A percentile compares a stretch with the other conserved stretches of the same genome.
Evolutionary conservation across 2,113 vertebrate genomes (phyloP).

Genomic region (Leptodactylus fuscus): DNA sequence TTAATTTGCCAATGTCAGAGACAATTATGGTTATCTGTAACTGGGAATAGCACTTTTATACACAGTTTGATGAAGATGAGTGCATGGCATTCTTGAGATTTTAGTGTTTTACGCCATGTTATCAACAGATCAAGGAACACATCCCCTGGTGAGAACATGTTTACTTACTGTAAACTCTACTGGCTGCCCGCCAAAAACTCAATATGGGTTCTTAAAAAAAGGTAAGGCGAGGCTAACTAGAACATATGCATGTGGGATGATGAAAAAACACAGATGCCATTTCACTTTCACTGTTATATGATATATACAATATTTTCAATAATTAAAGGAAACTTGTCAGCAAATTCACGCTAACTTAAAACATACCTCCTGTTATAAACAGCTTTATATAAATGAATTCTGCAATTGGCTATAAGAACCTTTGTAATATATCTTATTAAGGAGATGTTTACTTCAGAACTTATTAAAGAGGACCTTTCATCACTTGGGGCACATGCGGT

Average conservation of each 20-base stretch:
- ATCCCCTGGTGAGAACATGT: slow-evolving; percentile 25
- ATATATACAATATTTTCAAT: not conserved
- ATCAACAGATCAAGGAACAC: slow-evolving; percentile 40
- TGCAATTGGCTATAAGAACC: no score
- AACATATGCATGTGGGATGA: not conserved
- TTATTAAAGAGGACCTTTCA: no score
- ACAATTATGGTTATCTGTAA: slow-evolving; percentile 18
- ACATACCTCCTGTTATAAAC: no score
- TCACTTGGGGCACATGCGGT: no score
- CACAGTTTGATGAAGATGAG: slow-evolving; percentile 34
- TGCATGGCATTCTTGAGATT: slow-evolving; percentile 27
- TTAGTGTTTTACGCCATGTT: slow-evolving; percentile 25
- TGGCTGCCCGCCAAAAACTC: slow-evolving; percentile 8
- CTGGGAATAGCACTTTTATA: slow-evolving; percentile 35
- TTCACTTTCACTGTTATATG: not conserved
- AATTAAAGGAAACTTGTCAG: not conserved
- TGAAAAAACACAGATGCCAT: not conserved
- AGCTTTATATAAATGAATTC: no score
- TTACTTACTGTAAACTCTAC: slow-evolving; percentile 34
- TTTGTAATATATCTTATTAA: no score
- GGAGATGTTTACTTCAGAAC: no score
- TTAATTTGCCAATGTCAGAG: slow-evolving; percentile 28
- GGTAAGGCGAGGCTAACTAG: not conserved
- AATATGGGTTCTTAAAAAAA: not conserved
- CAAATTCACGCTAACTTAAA: no score